phyloP scores from a whole-genome alignment of 2,113 vertebrate genomes.

The Cynoglossus semilaevis region DNA sequence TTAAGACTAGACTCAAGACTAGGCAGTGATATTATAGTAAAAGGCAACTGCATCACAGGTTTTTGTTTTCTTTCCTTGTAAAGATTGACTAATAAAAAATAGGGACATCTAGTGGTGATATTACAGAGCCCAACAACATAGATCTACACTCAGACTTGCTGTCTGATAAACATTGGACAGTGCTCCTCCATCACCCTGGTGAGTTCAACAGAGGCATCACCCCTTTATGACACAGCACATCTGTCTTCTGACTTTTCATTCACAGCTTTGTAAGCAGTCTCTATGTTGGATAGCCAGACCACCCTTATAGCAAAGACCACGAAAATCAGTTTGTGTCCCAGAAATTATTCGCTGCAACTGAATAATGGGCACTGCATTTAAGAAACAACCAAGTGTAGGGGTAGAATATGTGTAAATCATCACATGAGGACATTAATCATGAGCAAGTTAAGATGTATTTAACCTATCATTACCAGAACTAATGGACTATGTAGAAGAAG shows the following conservation, averaged over 20 bases:
- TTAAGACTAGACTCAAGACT: no score
- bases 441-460: slow-evolving; percentile 53
- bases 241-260: slow-evolving; percentile 37
- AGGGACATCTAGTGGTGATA: no score
- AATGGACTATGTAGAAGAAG: slow-evolving; percentile 39
- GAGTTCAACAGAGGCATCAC: slow-evolving; percentile 4
- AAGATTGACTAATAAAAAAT: no score
- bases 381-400: background rate
- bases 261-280: slow-evolving; percentile 32
- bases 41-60: no score
- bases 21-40: no score
- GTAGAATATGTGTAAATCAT: background rate
- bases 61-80: no score
- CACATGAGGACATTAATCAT: slow-evolving; percentile 44
- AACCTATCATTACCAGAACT: slow-evolving; percentile 57
- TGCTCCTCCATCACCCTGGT: background rate
- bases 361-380: background rate
- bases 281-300: slow-evolving; percentile 19
- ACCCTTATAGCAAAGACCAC: slow-evolving; percentile 15
- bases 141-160: no score
- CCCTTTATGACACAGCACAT: slow-evolving; percentile 36
- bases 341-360: slow-evolving; percentile 14
- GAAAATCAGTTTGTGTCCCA: slow-evolving; percentile 7
- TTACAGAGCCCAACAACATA: no score
- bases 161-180: background rate